phyloP scores from a whole-genome alignment of 2,797 vertebrate species.

The Chiloscyllium punctatum region DNA sequence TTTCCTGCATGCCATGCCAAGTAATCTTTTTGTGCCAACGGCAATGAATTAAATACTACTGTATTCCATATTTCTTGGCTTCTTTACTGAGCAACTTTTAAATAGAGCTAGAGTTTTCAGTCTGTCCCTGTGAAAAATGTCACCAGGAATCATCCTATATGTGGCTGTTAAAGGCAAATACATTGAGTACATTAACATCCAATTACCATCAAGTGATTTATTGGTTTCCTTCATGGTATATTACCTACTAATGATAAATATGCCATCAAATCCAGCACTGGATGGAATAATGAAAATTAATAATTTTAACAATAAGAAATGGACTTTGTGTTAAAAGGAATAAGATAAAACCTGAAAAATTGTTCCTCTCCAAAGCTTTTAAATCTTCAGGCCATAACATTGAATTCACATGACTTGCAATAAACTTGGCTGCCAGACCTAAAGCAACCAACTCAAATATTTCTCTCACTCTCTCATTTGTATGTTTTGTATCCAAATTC shows the following conservation, averaged over 20 bases:
- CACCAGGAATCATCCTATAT: not conserved
- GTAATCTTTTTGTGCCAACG: not conserved
- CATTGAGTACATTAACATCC: not conserved
- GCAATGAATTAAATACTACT: conserved; percentile 7
- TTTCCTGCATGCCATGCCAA: not conserved
- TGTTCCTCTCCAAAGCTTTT: not conserved
- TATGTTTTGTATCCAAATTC: not conserved
- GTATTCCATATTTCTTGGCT: conserved; percentile 3
- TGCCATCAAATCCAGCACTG: not conserved
- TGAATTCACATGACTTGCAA: not conserved
- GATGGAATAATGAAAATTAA: not conserved
- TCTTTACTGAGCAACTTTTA: not conserved
- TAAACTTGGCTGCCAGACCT: not conserved
- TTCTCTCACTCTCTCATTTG: not conserved
- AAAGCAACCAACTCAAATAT: not conserved
- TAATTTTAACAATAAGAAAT: not conserved
- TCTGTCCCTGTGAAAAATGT: not conserved
- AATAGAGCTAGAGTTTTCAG: not conserved
- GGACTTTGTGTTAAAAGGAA: not conserved
- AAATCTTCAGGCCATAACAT: not conserved
- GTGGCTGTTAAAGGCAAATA: not conserved
- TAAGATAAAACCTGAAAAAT: not conserved
- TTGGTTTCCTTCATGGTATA: not conserved
- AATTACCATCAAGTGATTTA: not conserved
- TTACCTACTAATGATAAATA: not conserved